These are phyloP conservation scores for Periparus ater DNA, from an alignment of 2,797 vertebrate species.

Conservation along the genomic window DNA sequence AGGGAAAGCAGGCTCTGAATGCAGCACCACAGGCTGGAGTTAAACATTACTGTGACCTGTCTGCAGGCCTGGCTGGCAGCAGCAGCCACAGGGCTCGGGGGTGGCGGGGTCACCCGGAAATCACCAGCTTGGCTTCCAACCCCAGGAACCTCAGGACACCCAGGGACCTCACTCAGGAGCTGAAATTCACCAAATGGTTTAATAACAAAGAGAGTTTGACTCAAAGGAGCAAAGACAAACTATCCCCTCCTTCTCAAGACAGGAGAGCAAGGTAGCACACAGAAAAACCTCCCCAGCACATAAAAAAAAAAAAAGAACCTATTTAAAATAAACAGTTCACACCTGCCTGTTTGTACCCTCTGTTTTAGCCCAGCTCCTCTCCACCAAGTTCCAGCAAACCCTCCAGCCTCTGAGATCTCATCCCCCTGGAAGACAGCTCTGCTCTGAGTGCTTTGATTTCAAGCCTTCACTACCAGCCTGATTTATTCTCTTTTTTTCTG, in stretches of 20 bases:
- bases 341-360: background rate
- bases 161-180: background rate
- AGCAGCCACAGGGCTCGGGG: background rate
- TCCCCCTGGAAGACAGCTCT: background rate
- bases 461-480: background rate
- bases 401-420: background rate
- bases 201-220: background rate
- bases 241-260: background rate
- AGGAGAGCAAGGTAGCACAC: background rate
- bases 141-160: background rate
- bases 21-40: constrained; percentile 51
- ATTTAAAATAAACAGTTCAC: accelerated
- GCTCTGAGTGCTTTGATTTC: background rate
- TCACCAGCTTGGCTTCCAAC: background rate
- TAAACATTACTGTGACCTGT: constrained; percentile 61
- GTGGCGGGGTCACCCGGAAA: background rate
- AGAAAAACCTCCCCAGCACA: background rate
- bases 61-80: constrained; percentile 29
- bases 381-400: background rate
- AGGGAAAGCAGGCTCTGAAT: background rate
- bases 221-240: background rate
- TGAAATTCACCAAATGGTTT: background rate
- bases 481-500: background rate
- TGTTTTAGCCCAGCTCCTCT: background rate
- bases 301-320: background rate